Percentiles rank a stretch among this genome's conserved stretches.
Conservation (phyloP, 2,113 vertebrate species). For the Pelusios castaneus region DNA sequence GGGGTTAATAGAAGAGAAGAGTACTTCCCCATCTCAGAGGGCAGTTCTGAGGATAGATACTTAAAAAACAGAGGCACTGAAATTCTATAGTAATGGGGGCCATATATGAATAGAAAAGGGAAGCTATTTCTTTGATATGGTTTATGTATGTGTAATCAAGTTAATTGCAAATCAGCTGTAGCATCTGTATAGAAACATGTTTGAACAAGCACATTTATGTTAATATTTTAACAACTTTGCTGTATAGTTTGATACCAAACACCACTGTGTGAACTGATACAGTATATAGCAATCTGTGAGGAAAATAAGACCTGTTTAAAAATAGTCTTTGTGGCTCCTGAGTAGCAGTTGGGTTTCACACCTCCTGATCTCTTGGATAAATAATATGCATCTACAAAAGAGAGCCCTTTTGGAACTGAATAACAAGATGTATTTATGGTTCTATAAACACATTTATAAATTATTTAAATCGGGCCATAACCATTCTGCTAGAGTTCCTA, state of each 20-base stretch:
- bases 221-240: background rate
- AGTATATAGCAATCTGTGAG: background rate
- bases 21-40: background rate
- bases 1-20: background rate
- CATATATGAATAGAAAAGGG: background rate
- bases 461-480: background rate
- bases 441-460: constrained; percentile 16
- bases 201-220: background rate
- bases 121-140: background rate
- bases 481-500: background rate
- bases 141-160: background rate
- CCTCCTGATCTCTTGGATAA: background rate
- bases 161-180: background rate
- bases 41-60: background rate
- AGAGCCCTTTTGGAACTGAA: background rate
- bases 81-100: background rate
- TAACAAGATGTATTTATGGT: constrained; percentile 22
- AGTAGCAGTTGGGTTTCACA: background rate
- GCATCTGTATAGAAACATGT: accelerated
- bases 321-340: background rate
- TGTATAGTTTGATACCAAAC: background rate
- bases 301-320: background rate
- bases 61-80: background rate
- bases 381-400: background rate
- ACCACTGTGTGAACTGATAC: background rate